These are phyloP conservation scores for Pegea sp. DNA, from an alignment of 23 tunicate species.

Conservation along the genomic window DNA sequence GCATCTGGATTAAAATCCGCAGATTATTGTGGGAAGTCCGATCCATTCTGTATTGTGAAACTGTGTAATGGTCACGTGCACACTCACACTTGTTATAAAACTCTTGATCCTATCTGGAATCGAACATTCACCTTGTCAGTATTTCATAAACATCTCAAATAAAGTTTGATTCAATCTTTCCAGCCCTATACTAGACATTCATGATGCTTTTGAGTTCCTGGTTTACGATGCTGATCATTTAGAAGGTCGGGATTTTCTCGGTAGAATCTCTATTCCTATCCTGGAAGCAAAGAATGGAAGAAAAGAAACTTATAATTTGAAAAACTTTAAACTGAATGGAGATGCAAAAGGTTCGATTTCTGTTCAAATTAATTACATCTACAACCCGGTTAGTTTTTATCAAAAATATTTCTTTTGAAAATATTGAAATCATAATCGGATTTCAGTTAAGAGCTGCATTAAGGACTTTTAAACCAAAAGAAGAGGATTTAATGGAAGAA, in stretches of 20 bases:
- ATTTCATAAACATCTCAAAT: neutral
- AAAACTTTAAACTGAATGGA: slow-evolving; percentile 44
- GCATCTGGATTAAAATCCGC: slow-evolving; percentile 50
- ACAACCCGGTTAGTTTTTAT: slow-evolving; percentile 33
- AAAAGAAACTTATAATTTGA: slow-evolving; percentile 31
- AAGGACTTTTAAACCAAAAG: slow-evolving; percentile 56
- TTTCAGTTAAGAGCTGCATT: slow-evolving; percentile 62
- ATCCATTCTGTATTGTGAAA: slow-evolving; percentile 75
- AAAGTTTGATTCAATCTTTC: neutral
- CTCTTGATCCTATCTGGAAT: slow-evolving; percentile 97
- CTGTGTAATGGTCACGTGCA: slow-evolving; percentile 78
- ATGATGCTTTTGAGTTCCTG: slow-evolving; percentile 47
- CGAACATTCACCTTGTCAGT: slow-evolving; percentile 65
- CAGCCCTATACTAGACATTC: slow-evolving; percentile 74
- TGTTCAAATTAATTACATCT: slow-evolving; percentile 51
- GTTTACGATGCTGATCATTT: slow-evolving; percentile 46
- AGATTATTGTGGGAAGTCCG: slow-evolving; percentile 80
- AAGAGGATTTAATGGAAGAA: slow-evolving; percentile 60
- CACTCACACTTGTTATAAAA: slow-evolving; percentile 71
- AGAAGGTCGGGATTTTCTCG: slow-evolving; percentile 43
- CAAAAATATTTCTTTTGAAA: neutral
- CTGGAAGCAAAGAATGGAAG: slow-evolving; percentile 26
- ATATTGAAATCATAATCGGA: neutral
- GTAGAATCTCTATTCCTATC: slow-evolving; percentile 40
- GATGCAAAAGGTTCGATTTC: slow-evolving; percentile 54